Evolutionary conservation across 2,797 vertebrate species (phyloP).

Genomic region (Aldrovandia affinis): DNA sequence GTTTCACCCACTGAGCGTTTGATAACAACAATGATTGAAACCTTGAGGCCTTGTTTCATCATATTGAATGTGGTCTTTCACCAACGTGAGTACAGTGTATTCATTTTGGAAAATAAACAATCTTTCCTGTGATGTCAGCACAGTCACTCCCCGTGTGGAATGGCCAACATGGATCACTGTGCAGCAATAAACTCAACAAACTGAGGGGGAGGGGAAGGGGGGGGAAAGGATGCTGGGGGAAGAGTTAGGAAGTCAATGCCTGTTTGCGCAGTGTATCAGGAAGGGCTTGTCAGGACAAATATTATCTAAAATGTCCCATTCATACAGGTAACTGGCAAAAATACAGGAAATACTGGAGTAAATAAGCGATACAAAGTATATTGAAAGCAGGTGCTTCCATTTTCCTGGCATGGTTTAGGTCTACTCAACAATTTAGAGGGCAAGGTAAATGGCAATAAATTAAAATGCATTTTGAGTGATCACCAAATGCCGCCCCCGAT

Average conservation of each 20-base stretch:
- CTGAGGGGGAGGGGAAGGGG: background rate
- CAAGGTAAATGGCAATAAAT: too few relatives aligned
- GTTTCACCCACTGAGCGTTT: background rate
- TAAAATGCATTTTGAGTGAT: too few relatives aligned
- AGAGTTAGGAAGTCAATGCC: conserved; percentile 10
- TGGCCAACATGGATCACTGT: background rate
- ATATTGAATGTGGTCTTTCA: background rate
- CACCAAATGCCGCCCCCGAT: too few relatives aligned
- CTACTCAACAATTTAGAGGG: too few relatives aligned
- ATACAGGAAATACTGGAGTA: too few relatives aligned
- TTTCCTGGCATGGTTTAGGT: too few relatives aligned
- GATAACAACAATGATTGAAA: background rate
- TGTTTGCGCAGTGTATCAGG: background rate
- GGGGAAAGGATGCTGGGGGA: background rate
- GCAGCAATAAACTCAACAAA: background rate
- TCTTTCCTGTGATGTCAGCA: background rate
- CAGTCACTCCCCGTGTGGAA: background rate
- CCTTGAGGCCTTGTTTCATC: background rate
- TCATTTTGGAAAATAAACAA: background rate
- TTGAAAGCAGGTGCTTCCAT: too few relatives aligned
- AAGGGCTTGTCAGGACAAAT: background rate
- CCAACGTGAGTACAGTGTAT: background rate
- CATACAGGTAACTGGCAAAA: too few relatives aligned
- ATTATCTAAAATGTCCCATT: background rate
- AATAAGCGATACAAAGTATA: too few relatives aligned